Conservation (phyloP, 1,140 invertebrate species). For the Bombus balteatus region DNA sequence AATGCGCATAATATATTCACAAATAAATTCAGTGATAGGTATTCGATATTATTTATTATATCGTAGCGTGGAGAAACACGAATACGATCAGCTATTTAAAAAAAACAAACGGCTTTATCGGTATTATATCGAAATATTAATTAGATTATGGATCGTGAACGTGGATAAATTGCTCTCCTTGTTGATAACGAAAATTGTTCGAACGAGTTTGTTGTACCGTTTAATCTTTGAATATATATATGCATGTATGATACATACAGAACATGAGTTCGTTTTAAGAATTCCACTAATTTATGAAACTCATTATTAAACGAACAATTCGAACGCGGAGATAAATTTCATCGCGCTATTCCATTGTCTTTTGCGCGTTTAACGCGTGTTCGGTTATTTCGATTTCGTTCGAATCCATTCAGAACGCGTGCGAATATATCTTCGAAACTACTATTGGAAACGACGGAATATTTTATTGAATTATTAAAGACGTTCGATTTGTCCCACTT, state of each 20-base stretch:
- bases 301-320: conserved; percentile 3
- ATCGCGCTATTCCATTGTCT: background rate
- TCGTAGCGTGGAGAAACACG: background rate
- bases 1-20: too few relatives aligned
- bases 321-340: background rate
- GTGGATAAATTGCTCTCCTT: background rate
- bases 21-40: background rate
- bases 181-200: background rate
- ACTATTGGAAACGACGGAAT: background rate
- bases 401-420: background rate
- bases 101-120: background rate
- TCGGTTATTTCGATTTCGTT: conserved; percentile 2
- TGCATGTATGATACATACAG: background rate
- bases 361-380: background rate
- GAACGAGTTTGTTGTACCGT: background rate
- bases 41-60: too few relatives aligned
- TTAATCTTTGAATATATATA: background rate
- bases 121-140: background rate
- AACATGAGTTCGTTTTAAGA: background rate
- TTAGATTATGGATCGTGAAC: background rate
- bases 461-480: conserved; percentile 28
- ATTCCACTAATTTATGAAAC: conserved; percentile 8
- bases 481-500: background rate
- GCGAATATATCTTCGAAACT: background rate
- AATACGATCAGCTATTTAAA: background rate